Evolutionary conservation across 2,113 vertebrate genomes (phyloP).

Genomic region (Hydropotes inermis): DNA sequence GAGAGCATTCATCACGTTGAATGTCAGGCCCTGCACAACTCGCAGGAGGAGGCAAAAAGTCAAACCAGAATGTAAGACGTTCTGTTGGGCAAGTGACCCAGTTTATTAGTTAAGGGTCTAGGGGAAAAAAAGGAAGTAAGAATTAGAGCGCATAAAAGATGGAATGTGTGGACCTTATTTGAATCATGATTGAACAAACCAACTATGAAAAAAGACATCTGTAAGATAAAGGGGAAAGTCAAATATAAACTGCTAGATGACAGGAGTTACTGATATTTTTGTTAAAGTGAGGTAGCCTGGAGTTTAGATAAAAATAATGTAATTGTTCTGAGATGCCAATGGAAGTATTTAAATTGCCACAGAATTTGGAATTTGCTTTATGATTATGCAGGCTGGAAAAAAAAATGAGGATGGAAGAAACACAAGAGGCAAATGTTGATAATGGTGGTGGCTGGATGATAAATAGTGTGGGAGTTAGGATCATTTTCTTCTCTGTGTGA

Average conservation of each 20-base stretch:
- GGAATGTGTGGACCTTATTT: neutral
- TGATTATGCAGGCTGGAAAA: neutral
- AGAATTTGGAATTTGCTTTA: neutral
- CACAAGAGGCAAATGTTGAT: neutral
- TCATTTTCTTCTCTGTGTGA: neutral
- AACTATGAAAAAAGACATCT: neutral
- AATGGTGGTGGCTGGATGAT: neutral
- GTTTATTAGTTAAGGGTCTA: neutral
- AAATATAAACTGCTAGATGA: neutral
- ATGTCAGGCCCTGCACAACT: neutral
- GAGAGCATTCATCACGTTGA: neutral
- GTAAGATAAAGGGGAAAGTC: neutral
- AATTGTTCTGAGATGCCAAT: neutral
- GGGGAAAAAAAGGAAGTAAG: neutral
- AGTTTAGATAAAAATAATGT: neutral
- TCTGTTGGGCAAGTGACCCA: neutral
- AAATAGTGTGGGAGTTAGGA: rapidly evolving
- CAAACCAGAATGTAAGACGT: neutral
- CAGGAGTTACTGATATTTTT: neutral
- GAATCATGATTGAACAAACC: neutral
- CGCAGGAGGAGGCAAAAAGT: neutral
- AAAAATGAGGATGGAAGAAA: neutral
- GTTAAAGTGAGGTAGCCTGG: neutral
- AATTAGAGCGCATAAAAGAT: neutral
- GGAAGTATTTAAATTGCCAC: neutral